These are phyloP conservation scores for Macaria liturata DNA, from an alignment of 2,888 invertebrate species.

Conservation along the genomic window DNA sequence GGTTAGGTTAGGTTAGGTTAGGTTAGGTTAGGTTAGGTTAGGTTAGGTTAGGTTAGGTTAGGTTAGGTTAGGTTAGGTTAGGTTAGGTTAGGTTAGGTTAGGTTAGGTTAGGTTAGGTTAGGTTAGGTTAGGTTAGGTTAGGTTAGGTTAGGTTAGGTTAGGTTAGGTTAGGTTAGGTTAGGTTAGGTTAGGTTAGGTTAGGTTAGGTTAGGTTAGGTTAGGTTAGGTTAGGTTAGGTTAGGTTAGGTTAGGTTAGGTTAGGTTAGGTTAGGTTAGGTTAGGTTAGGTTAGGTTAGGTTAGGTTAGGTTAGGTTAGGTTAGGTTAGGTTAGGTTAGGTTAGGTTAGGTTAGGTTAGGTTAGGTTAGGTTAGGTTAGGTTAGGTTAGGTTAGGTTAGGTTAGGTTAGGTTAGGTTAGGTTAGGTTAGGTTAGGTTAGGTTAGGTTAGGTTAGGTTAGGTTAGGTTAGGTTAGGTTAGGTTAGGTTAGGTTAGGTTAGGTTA, in stretches of 20 bases:
- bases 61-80: slow-evolving; percentile 32
- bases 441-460: slow-evolving; percentile 8
- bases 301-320: slow-evolving; percentile 25
- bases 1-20: slow-evolving; percentile 28
- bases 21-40: slow-evolving; percentile 26
- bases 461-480: slow-evolving; percentile 8
- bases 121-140: slow-evolving; percentile 23
- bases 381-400: slow-evolving; percentile 24
- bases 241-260: slow-evolving; percentile 23
- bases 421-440: slow-evolving; percentile 24
- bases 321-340: slow-evolving; percentile 28
- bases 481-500: slow-evolving; percentile 20
- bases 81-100: slow-evolving; percentile 32
- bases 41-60: slow-evolving; percentile 29
- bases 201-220: slow-evolving; percentile 24
- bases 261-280: slow-evolving; percentile 19
- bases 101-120: slow-evolving; percentile 28
- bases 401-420: slow-evolving; percentile 13
- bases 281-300: slow-evolving; percentile 29
- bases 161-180: slow-evolving; percentile 9
- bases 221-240: slow-evolving; percentile 30
- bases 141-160: slow-evolving; percentile 24
- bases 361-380: slow-evolving; percentile 28
- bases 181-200: slow-evolving; percentile 24
- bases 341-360: slow-evolving; percentile 28